Conservation (phyloP, 2,888 invertebrate species). For the Diabrotica balteata region DNA sequence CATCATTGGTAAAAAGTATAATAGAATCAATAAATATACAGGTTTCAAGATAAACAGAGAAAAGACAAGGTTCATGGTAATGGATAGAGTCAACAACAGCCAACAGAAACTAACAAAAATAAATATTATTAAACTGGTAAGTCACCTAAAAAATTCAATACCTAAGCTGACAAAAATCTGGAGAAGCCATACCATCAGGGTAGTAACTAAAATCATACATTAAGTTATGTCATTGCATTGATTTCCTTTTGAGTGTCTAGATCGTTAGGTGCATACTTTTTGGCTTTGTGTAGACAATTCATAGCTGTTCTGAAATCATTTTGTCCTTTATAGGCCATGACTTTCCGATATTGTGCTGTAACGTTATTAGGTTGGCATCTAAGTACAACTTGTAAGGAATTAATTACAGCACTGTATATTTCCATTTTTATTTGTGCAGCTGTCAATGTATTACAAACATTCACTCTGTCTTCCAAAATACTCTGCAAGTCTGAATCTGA, state of each 20-base stretch:
- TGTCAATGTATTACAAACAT: conserved; percentile 91
- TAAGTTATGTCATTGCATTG: conserved; percentile 45
- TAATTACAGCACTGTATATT: conserved; percentile 83
- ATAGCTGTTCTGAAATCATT: conserved; percentile 77
- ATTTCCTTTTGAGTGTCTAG: conserved; percentile 63
- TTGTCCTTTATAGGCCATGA: conserved; percentile 73
- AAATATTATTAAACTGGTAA: too few relatives aligned
- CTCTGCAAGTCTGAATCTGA: conserved; percentile 67
- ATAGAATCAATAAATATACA: too few relatives aligned
- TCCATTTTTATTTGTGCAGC: conserved; percentile 90
- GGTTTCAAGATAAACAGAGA: too few relatives aligned
- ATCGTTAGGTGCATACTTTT: conserved; percentile 71
- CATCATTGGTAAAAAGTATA: too few relatives aligned
- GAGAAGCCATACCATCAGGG: too few relatives aligned
- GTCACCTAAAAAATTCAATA: too few relatives aligned
- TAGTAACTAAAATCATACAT: too few relatives aligned
- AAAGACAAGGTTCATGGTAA: too few relatives aligned
- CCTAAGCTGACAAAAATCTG: too few relatives aligned
- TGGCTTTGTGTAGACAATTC: conserved; percentile 68
- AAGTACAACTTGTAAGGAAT: conserved; percentile 83
- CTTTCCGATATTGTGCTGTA: conserved; percentile 89
- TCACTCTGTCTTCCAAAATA: conserved; percentile 79
- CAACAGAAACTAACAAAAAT: too few relatives aligned
- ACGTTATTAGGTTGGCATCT: conserved; percentile 86
- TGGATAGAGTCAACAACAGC: too few relatives aligned